phyloP scores from a whole-genome alignment of 2,888 invertebrate genomes.

The Ochropacha duplaris region DNA sequence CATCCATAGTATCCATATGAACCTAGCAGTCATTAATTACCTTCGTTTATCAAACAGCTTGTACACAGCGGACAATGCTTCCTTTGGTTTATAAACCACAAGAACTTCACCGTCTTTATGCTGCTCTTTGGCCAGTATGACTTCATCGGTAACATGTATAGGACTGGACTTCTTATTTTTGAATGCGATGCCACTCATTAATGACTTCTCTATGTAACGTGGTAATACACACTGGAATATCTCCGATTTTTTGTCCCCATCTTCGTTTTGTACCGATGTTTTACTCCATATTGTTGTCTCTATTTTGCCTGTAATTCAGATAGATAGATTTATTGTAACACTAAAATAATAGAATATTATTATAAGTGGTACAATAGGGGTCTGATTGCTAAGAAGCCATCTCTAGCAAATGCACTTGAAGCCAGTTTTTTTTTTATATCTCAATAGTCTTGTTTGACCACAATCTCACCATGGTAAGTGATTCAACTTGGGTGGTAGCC shows the following conservation, averaged over 20 bases:
- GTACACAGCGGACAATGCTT: conserved; percentile 56
- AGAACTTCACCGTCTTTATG: conserved; percentile 56
- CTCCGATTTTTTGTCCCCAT: conserved; percentile 57
- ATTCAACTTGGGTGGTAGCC: too few species aligned
- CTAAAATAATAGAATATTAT: too few species aligned
- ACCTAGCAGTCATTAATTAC: too few species aligned
- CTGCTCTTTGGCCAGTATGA: conserved; percentile 52
- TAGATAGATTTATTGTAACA: neutral
- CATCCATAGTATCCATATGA: too few species aligned
- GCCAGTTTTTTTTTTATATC: too few species aligned
- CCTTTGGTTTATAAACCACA: conserved; percentile 59
- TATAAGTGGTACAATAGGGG: too few species aligned
- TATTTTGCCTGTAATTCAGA: conserved; percentile 31
- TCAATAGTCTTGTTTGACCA: too few species aligned
- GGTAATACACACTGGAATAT: conserved; percentile 63
- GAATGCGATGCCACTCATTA: conserved; percentile 35
- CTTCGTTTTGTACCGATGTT: conserved; percentile 47
- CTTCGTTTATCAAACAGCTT: conserved; percentile 37
- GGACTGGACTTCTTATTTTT: conserved; percentile 21
- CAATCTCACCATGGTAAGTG: too few species aligned
- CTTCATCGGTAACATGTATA: conserved; percentile 37
- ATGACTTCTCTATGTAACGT: conserved; percentile 60
- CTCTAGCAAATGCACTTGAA: too few species aligned
- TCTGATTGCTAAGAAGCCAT: too few species aligned
- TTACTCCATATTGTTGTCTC: conserved; percentile 68